phyloP scores from a whole-genome alignment of 1,140 invertebrate species.

The Trichonephila inaurata region DNA sequence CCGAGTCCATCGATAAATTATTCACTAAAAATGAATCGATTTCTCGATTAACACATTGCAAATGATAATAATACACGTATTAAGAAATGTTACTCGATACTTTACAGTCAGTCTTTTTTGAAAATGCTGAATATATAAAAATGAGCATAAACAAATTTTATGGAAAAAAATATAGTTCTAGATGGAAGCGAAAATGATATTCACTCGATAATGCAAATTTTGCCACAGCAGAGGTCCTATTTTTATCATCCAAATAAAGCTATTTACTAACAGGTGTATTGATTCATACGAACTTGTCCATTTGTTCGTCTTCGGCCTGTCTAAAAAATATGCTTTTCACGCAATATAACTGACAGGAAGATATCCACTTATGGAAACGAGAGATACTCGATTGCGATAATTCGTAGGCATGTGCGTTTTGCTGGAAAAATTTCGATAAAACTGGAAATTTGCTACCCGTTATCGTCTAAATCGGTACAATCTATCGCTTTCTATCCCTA shows the following conservation, averaged over 20 bases:
- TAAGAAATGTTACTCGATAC: no score
- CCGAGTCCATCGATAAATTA: no score
- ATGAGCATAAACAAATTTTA: no score
- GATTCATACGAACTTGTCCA: not conserved
- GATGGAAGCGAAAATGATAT: no score
- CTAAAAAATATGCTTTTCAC: not conserved
- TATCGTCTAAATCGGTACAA: conserved; percentile 10
- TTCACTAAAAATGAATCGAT: no score
- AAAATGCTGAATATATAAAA: no score
- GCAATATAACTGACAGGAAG: not conserved
- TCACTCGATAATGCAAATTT: no score
- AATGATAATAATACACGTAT: no score
- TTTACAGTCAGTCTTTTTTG: no score
- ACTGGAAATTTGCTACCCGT: not conserved
- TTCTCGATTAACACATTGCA: no score
- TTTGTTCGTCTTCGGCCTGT: not conserved
- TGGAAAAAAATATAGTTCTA: no score
- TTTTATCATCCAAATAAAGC: not conserved
- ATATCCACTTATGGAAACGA: not conserved
- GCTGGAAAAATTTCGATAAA: conserved; percentile 3
- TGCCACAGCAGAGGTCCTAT: no score
- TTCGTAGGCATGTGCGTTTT: conserved; percentile 7
- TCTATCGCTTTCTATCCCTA: not conserved
- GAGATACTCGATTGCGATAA: not conserved
- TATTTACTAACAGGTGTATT: conserved; percentile 5